A percentile compares a stretch with the other conserved stretches of the same genome.
These are phyloP conservation scores for Drosophila yooni DNA, from an alignment of 2,888 invertebrate species.

Conservation along the genomic window DNA sequence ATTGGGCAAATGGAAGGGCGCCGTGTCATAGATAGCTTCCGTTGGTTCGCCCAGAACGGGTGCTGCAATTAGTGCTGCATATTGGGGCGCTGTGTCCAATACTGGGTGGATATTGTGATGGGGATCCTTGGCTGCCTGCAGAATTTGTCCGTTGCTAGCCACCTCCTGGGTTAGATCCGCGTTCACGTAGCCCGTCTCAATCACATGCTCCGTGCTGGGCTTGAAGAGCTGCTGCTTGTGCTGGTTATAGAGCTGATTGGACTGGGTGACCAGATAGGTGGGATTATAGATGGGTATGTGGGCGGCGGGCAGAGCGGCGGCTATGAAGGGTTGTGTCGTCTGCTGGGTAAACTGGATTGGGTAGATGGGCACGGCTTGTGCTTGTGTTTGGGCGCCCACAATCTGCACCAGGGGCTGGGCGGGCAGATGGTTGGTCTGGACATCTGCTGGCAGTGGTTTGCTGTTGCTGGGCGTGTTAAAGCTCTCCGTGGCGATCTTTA, in stretches of 20 bases:
- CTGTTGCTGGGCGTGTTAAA: conserved; percentile 85
- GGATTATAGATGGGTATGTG: conserved; percentile 84
- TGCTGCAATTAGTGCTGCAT: conserved; percentile 82
- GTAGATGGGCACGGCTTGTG: conserved; percentile 85
- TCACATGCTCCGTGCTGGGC: conserved; percentile 85
- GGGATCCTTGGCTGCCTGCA: conserved; percentile 82
- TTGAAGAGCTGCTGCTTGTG: conserved; percentile 86
- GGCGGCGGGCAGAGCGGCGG: conserved; percentile 74
- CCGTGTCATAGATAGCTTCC: conserved; percentile 67
- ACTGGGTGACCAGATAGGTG: conserved; percentile 84
- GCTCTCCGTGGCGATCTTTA: conserved; percentile 84
- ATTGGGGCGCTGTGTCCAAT: conserved; percentile 80
- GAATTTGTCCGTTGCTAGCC: conserved; percentile 84
- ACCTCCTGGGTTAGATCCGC: conserved; percentile 83
- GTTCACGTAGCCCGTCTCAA: conserved; percentile 76
- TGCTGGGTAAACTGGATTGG: conserved; percentile 85
- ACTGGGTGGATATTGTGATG: conserved; percentile 80
- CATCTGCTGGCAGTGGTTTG: conserved; percentile 82
- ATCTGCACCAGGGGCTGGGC: conserved; percentile 83
- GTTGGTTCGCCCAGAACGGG: conserved; percentile 72
- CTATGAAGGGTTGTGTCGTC: conserved; percentile 83
- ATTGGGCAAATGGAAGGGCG: conserved; percentile 79
- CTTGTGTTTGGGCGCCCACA: conserved; percentile 85
- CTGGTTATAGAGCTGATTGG: conserved; percentile 84
- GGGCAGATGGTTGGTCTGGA: conserved; percentile 81